Evolutionary conservation across 2,797 vertebrate genomes (phyloP), one percentile per base, ranked within the genome.

Genomic region (Epinephelus coioides): DNA sequence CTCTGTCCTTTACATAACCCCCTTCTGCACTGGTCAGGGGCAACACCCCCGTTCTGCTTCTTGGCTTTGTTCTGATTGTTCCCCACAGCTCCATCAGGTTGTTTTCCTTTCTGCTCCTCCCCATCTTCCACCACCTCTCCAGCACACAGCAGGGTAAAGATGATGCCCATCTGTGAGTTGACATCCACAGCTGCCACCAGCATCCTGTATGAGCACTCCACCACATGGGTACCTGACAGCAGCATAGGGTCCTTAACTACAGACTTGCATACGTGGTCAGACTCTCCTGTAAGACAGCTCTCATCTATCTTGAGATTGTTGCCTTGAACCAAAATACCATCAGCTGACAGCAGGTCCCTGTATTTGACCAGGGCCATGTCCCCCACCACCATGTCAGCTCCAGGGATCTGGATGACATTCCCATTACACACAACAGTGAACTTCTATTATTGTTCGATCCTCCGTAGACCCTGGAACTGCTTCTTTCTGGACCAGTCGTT

Each of bases 401-500:
- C 97, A 0, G 97, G 97, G 79, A 98, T 96, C 94, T 98, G 97
- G 19, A 97, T 96, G 86, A 97, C 96, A 34, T 96, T 97, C 43
- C 96, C 96, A 13, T 96, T 96, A 75, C 97, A 95, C 74, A 97
- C 95, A 4, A 98, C 97, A 0, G 96, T 90, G 78, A 98, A 97
- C 81, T 94, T 96, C 90, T 98, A 97, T 70, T 82, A 6, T 34
- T 97, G 97, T 81, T 98, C 97, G 2, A 98, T 97, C 73, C 97
- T 97, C 95, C 98, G 97, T 7, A 98, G 95, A 51, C 97, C 97
- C 4, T 97, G 96, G 83, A 98, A 98, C 91, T 98, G 97, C 82
- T 97, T 97, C 92, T 98, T 97, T 90, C 98, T 98, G 93, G 97
- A 98, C 97, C 97, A 98, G 94, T 98, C 97, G 0, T 98, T 98